Evolutionary conservation across 2,113 vertebrate genomes (phyloP).

Genomic region (Eira barbara): DNA sequence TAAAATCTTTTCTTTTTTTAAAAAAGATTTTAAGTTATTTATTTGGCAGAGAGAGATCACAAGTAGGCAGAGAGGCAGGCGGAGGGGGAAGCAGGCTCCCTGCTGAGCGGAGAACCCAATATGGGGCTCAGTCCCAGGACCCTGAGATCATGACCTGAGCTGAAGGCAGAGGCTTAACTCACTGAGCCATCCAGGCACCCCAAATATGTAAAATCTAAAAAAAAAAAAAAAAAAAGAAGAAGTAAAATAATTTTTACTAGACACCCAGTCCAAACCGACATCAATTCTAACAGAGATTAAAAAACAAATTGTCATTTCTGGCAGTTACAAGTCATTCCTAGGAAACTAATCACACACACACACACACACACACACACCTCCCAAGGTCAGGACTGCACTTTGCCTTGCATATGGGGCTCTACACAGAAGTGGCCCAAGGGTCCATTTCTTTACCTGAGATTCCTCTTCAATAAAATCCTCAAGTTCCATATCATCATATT

Average conservation of each 20-base stretch:
- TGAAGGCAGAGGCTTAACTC: too few relatives aligned
- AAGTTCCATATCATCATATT: constrained; percentile 71
- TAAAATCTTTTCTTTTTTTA: too few relatives aligned
- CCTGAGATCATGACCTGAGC: too few relatives aligned
- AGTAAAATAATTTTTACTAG: background rate
- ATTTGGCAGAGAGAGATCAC: too few relatives aligned
- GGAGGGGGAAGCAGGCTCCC: too few relatives aligned
- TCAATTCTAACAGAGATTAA: background rate
- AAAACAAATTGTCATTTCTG: background rate
- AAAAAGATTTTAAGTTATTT: too few relatives aligned
- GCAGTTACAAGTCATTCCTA: background rate
- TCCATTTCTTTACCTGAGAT: constrained; percentile 69
- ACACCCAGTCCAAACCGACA: background rate
- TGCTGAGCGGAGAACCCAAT: too few relatives aligned
- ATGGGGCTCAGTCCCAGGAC: too few relatives aligned
- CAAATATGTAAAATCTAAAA: too few relatives aligned
- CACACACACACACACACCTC: background rate
- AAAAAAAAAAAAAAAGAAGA: too few relatives aligned
- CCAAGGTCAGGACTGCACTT: constrained; percentile 42
- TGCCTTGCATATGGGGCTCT: constrained; percentile 37
- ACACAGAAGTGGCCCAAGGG: background rate
- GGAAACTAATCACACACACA: background rate
- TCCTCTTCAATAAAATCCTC: constrained; percentile 83
- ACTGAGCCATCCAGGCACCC: too few relatives aligned
- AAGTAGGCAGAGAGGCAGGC: too few relatives aligned